Base-by-base conservation (phyloP, 2,888 invertebrate species). In the Agonopterix alstromeriana region DNA sequence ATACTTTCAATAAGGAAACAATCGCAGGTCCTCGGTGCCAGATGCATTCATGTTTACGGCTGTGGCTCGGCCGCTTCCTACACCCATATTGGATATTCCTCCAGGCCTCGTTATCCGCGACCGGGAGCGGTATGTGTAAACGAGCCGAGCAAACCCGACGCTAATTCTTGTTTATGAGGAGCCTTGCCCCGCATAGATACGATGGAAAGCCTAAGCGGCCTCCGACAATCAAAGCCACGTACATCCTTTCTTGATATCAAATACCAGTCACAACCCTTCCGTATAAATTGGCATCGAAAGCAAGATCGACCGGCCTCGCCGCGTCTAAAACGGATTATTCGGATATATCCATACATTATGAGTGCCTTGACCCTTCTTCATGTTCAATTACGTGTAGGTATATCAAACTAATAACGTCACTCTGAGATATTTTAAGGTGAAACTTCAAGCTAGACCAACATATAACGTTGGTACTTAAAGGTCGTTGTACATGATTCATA, bases 131-230 rank as follows among this genome's bases (percentile, higher is more conserved):
- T 80, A 80, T 83, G 83, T 86, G 87, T 85, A 85, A 85, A 85
- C 86, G 84, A 82, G 77, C 73, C 73, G 72, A 78, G 73, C 77
- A 67, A 71, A 75, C 77, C 70, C 75, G 82, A 82, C 80, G 79
- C 80, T 87, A 85, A 87, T 86, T 82, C 87, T 84, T 78, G 79
- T 87, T 87, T 87, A 87, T 82, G 84, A 80, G 73, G 56, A 70
- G 68, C 73, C 74, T 76, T 66, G 72, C 67, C 70, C 70, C 62
- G 73, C 70, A 70, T 73, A 77, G 72, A 68, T 66, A 68, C 74
- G 67, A 73, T 67, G 64, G 70, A 68, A 67, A 70, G 70, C 73
- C 73, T 71, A 66, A 71, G 69, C 75, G 72, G 73, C 65, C 67
- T 65, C 74, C 73, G 69, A 78, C 78, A 77, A 77, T 82, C 79